Percentiles rank a stretch among this genome's conserved stretches.
Evolutionary conservation across 2,113 vertebrate genomes (phyloP).

Genomic region (Cyanoderma ruficeps): DNA sequence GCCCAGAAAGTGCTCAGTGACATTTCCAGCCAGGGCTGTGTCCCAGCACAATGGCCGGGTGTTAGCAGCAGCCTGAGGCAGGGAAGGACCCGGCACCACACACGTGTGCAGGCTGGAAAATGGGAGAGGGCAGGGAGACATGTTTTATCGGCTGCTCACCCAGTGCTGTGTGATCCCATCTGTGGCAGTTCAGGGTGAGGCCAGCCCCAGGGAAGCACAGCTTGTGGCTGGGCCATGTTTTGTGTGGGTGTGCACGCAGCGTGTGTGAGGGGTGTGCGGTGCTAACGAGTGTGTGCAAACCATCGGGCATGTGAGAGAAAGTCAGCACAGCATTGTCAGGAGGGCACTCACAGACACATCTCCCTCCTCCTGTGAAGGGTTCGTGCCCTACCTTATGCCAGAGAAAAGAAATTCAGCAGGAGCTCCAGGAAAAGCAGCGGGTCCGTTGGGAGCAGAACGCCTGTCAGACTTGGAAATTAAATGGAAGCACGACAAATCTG

Average conservation of each 20-base stretch:
- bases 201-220: background rate
- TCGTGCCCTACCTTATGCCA: background rate
- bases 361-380: background rate
- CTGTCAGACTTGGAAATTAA: constrained; percentile 25
- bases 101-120: background rate
- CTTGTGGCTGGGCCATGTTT: background rate
- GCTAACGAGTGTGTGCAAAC: background rate
- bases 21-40: background rate
- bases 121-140: background rate
- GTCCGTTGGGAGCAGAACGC: background rate
- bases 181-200: background rate
- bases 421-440: background rate
- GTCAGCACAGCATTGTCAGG: background rate
- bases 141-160: background rate
- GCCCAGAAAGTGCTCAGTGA: background rate
- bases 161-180: background rate
- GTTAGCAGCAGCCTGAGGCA: background rate
- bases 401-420: background rate
- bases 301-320: background rate
- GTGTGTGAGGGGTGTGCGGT: fast-evolving
- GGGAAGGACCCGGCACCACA: background rate
- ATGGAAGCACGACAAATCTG: constrained; percentile 31
- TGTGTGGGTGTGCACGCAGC: background rate
- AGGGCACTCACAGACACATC: background rate
- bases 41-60: background rate